Conservation (phyloP, 2,888 invertebrate species). For the Drosophila ustulata region DNA sequence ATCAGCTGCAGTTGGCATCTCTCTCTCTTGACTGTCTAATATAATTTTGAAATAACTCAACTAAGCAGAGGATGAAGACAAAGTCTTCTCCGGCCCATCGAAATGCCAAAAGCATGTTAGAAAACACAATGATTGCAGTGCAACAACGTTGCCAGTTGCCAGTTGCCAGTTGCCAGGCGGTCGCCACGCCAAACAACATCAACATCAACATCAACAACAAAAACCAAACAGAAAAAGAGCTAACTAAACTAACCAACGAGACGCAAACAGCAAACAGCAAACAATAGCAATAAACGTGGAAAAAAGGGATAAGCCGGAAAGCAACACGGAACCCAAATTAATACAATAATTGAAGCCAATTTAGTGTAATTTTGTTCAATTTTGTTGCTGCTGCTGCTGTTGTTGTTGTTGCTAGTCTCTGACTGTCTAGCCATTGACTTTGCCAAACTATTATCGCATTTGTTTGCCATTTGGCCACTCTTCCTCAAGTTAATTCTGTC, state of each 20-base stretch:
- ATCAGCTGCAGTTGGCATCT: conserved; percentile 48
- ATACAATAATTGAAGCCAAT: conserved; percentile 85
- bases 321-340: conserved; percentile 84
- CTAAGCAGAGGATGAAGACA: conserved; percentile 49
- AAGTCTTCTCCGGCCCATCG: conserved; percentile 54
- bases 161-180: conserved; percentile 20
- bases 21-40: conserved; percentile 61
- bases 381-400: conserved; percentile 49
- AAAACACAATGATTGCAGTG: conserved; percentile 72
- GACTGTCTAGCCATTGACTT: conserved; percentile 74
- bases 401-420: conserved; percentile 56
- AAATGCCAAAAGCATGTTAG: conserved; percentile 75
- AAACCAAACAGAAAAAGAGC: conserved; percentile 14
- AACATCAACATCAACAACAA: background rate
- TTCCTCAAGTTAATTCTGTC: conserved; percentile 57
- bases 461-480: conserved; percentile 73
- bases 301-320: conserved; percentile 83
- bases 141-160: conserved; percentile 8
- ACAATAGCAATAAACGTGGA: conserved; percentile 30
- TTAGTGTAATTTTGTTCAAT: conserved; percentile 84
- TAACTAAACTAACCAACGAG: conserved; percentile 45
- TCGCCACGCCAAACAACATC: conserved; percentile 30
- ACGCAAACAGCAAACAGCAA: conserved; percentile 7
- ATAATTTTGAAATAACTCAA: conserved; percentile 78
- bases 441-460: conserved; percentile 79